A percentile compares a stretch with the other conserved stretches of the same genome.
phyloP scores from a whole-genome alignment of 2,113 vertebrate genomes.

The Euleptes europaea region DNA sequence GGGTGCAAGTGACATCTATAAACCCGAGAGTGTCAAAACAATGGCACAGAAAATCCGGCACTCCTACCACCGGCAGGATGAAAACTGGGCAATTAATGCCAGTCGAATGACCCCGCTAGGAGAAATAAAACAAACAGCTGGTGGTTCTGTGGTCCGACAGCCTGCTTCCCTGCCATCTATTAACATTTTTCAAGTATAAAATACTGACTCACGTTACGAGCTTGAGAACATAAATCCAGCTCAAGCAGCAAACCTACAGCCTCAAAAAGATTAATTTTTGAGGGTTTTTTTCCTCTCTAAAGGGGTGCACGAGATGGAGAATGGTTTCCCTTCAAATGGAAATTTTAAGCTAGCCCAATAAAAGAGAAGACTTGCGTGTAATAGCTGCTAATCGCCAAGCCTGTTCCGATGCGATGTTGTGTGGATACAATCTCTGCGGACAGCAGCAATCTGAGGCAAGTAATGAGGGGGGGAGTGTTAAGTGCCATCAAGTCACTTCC shows the following conservation, averaged over 20 bases:
- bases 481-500: too few relatives aligned
- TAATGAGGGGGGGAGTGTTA: too few relatives aligned
- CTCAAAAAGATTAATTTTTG: neutral
- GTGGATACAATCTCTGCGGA: too few relatives aligned
- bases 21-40: slow-evolving; percentile 65
- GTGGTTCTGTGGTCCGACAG: slow-evolving; percentile 32
- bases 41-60: slow-evolving; percentile 32
- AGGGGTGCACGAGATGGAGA: neutral
- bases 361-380: neutral
- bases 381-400: neutral
- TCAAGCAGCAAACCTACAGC: neutral
- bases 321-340: neutral
- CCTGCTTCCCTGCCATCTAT: slow-evolving; percentile 9
- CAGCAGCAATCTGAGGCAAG: neutral
- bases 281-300: too few relatives aligned
- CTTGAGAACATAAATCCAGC: slow-evolving; percentile 36
- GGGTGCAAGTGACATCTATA: slow-evolving; percentile 68
- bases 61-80: slow-evolving; percentile 49
- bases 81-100: slow-evolving; percentile 66
- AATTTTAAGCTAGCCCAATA: neutral
- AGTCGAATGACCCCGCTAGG: slow-evolving; percentile 61
- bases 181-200: neutral
- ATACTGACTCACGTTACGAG: slow-evolving; percentile 41
- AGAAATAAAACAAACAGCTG: slow-evolving; percentile 68
- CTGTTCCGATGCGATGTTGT: neutral